These are phyloP conservation scores for Drosophila bunnanda DNA, from an alignment of 2,888 invertebrate species.

Conservation along the genomic window DNA sequence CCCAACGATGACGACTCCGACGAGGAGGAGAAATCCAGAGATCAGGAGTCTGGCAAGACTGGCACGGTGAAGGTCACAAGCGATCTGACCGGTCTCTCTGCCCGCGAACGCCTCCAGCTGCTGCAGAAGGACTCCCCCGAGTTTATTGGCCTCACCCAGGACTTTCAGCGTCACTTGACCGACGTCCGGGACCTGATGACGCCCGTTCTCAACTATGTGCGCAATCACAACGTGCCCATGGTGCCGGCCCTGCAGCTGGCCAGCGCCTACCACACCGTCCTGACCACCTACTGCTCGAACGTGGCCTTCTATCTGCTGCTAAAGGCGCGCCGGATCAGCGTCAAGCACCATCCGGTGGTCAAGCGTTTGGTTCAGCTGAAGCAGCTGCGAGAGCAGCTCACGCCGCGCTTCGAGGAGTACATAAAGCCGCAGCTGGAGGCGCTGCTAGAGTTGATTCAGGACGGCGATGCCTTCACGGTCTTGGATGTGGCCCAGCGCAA, in stretches of 20 bases:
- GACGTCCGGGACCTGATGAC: conserved; percentile 88
- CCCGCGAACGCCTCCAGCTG: conserved; percentile 90
- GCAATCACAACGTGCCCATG: conserved; percentile 87
- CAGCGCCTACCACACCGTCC: conserved; percentile 88
- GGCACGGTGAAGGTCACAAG: conserved; percentile 87
- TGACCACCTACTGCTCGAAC: conserved; percentile 93
- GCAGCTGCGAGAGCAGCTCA: conserved; percentile 90
- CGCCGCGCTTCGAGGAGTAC: conserved; percentile 88
- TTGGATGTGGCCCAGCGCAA: conserved; percentile 60
- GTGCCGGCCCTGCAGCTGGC: conserved; percentile 90
- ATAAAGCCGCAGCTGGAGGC: conserved; percentile 89
- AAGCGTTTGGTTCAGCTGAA: conserved; percentile 93
- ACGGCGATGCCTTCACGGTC: conserved; percentile 79
- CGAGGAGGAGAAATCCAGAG: neutral
- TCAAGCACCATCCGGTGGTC: conserved; percentile 95
- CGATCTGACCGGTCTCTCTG: conserved; percentile 91
- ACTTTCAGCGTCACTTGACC: conserved; percentile 90
- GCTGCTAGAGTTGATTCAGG: conserved; percentile 86
- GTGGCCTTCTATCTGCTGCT: conserved; percentile 93
- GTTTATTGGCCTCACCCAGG: conserved; percentile 90
- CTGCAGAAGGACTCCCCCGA: conserved; percentile 95
- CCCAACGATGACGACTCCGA: neutral
- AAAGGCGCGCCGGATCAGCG: conserved; percentile 90
- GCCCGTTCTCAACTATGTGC: conserved; percentile 88
- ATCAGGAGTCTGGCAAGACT: neutral